These are phyloP conservation scores for Drosophila incognita DNA, from an alignment of 2,888 invertebrate species.

Conservation along the genomic window DNA sequence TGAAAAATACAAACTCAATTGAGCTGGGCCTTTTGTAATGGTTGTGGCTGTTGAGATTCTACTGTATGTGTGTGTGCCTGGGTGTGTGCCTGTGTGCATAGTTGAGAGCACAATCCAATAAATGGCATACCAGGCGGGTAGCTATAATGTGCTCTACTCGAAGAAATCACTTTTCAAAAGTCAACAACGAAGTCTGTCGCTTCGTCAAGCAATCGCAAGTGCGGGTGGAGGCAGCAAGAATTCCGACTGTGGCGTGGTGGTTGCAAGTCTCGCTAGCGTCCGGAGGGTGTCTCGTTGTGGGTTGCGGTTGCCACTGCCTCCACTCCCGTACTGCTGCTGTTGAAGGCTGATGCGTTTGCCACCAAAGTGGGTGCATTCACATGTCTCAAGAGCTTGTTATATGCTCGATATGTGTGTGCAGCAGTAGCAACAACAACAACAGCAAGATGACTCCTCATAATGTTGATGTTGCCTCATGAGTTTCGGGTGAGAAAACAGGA, in stretches of 20 bases:
- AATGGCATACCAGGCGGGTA: conserved; percentile 71
- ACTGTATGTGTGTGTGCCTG: conserved; percentile 1
- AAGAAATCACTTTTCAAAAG: conserved; percentile 79
- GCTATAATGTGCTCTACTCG: conserved; percentile 78
- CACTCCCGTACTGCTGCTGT: too few species aligned
- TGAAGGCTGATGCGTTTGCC: conserved; percentile 62
- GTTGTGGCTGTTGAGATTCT: conserved; percentile 19
- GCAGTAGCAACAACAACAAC: conserved; percentile 24
- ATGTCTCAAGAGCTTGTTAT: conserved; percentile 85
- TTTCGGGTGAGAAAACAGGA: conserved; percentile 79
- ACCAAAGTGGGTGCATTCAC: conserved; percentile 84
- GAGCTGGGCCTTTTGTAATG: conserved; percentile 39
- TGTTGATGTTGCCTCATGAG: conserved; percentile 71
- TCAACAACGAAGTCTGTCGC: conserved; percentile 70
- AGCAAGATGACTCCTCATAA: conserved; percentile 44
- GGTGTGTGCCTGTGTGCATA: conserved; percentile 15
- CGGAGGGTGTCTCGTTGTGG: conserved; percentile 61
- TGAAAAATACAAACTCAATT: conserved; percentile 52
- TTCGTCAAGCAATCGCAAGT: conserved; percentile 6
- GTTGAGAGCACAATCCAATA: conserved; percentile 70
- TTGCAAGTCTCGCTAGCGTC: conserved; percentile 40
- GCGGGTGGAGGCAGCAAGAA: conserved; percentile 1
- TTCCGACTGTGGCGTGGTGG: conserved; percentile 15
- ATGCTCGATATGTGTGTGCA: conserved; percentile 77
- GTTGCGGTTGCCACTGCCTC: conserved; percentile 55